phyloP scores from a whole-genome alignment of 2,113 vertebrate genomes.

The Apistogramma diplotaenia region DNA sequence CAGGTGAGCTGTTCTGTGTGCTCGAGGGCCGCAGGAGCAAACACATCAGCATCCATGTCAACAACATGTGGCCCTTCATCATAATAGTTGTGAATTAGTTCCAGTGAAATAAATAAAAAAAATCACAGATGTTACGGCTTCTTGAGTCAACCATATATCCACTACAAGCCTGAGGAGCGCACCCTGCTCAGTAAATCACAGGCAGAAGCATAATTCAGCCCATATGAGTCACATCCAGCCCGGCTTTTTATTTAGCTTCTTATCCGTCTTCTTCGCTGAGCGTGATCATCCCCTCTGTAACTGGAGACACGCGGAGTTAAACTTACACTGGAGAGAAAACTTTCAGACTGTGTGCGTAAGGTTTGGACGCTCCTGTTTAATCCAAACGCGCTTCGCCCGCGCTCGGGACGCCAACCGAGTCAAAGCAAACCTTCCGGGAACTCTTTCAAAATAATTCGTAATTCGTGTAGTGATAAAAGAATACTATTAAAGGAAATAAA shows the following conservation, averaged over 20 bases:
- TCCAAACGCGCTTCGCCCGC: background rate
- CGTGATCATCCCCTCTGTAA: background rate
- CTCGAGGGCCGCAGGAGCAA: slow-evolving; percentile 18
- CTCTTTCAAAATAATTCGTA: slow-evolving; percentile 51
- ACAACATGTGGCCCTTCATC: slow-evolving; percentile 40
- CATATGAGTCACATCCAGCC: background rate
- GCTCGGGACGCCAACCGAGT: background rate
- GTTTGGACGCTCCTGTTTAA: slow-evolving; percentile 5
- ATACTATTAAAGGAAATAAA: background rate
- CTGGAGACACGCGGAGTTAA: background rate
- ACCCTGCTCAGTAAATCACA: slow-evolving; percentile 22
- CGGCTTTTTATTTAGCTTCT: background rate
- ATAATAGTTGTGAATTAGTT: background rate
- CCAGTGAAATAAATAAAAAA: background rate
- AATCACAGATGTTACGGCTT: background rate
- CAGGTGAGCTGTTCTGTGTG: slow-evolving; percentile 46
- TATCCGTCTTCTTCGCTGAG: background rate
- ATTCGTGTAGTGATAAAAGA: background rate
- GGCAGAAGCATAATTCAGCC: background rate
- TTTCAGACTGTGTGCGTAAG: slow-evolving; percentile 2
- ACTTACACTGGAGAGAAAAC: background rate
- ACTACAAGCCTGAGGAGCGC: slow-evolving; percentile 38
- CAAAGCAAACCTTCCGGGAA: background rate
- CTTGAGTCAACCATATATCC: slow-evolving; percentile 35
- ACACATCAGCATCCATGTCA: slow-evolving; percentile 48